Conservation (phyloP, 2,797 vertebrate species). For the Enteromius paludinosus region DNA sequence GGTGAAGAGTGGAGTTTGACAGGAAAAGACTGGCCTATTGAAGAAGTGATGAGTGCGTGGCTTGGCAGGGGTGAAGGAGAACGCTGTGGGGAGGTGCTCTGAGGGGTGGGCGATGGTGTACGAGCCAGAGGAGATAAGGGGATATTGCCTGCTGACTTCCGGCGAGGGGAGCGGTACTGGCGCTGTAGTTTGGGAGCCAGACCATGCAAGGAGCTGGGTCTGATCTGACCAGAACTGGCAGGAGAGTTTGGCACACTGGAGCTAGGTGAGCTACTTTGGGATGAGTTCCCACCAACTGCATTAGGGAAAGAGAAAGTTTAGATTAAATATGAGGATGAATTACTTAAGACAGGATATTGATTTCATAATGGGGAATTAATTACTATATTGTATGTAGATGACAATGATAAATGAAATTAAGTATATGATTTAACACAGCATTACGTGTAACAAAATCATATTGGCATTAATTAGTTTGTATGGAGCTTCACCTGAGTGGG, state of each 20-base stretch:
- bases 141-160: conserved; percentile 96
- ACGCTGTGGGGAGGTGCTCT: conserved; percentile 91
- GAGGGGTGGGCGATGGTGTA: conserved; percentile 92
- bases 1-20: conserved; percentile 94
- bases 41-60: conserved; percentile 79
- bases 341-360: not conserved
- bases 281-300: conserved; percentile 90
- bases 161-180: conserved; percentile 92
- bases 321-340: not conserved
- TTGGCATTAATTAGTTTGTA: not conserved
- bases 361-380: not conserved
- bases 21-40: conserved; percentile 83
- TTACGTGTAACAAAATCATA: not conserved
- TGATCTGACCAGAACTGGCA: conserved; percentile 92
- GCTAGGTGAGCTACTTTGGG: conserved; percentile 96
- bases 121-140: conserved; percentile 94
- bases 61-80: conserved; percentile 89
- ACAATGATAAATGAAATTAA: not conserved
- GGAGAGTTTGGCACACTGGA: conserved; percentile 97
- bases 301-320: conserved; percentile 10
- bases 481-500: conserved; percentile 85
- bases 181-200: conserved; percentile 95
- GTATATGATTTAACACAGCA: not conserved
- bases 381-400: not conserved
- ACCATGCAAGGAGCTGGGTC: conserved; percentile 94